phyloP scores from a whole-genome alignment of 2,797 vertebrate species.

The Xenopus petersii region DNA sequence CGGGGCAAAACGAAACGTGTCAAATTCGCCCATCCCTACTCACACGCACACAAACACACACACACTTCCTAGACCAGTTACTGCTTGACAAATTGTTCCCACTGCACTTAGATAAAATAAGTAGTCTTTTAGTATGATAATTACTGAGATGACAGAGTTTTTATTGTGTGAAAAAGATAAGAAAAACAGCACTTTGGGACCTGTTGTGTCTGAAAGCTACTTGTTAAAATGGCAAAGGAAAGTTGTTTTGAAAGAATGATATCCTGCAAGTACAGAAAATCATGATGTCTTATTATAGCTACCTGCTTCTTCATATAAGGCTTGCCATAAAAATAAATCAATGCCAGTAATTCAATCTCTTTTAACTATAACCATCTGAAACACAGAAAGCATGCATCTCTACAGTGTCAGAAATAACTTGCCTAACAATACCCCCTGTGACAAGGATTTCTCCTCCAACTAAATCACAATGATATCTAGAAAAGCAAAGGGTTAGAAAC shows the following conservation, averaged over 20 bases:
- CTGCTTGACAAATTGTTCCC: too few relatives aligned
- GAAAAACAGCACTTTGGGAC: constrained; percentile 6
- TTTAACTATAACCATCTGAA: constrained; percentile 22
- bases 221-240: constrained; percentile 21
- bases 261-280: constrained; percentile 26
- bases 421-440: constrained; percentile 4
- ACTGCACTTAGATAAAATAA: constrained; percentile 13
- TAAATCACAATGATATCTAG: neutral
- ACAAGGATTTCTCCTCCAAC: constrained; percentile 17
- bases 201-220: constrained; percentile 34
- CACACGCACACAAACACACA: too few relatives aligned
- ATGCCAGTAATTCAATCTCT: constrained; percentile 34
- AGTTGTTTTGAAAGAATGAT: constrained; percentile 32
- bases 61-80: too few relatives aligned
- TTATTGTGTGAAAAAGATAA: constrained; percentile 20
- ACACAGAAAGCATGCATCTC: constrained; percentile 16
- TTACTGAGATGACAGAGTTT: constrained; percentile 35
- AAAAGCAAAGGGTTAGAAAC: neutral
- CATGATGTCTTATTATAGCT: constrained; percentile 37
- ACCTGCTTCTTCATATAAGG: constrained; percentile 16
- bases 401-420: constrained; percentile 20
- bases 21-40: too few relatives aligned
- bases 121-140: constrained; percentile 35
- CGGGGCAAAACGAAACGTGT: too few relatives aligned
- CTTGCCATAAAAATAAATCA: constrained; percentile 41